Evolutionary conservation across 2,888 invertebrate species (phyloP), one percentile per base, ranked within the genome.

Genomic region (Itoplectis maculator): DNA sequence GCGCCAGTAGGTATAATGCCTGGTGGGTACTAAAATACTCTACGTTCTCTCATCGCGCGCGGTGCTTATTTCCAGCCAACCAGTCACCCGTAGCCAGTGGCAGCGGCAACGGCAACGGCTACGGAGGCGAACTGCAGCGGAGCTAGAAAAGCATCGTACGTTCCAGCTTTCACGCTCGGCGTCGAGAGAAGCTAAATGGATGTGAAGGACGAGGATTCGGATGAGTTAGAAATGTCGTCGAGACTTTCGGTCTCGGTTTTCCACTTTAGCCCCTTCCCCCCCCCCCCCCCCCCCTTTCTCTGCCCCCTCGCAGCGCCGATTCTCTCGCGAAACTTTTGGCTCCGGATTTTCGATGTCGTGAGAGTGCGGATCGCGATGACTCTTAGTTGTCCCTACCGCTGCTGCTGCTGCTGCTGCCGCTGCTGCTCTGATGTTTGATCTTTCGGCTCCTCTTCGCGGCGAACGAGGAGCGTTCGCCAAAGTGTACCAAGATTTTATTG

Each of bases 211-310:
- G 56, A 49, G 42, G 47, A 29, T 74, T 29, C 66, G 74, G 23
- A 69, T 78, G 74, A 69, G 65, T 69, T 81, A 78, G 73, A 73
- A 81, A 78, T 78, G 56, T 51, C 65, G 23, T 73, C 63, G 59
- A 5, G 37, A 49, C 54, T 69, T 15, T 68, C 51, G 35, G 66
- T 78, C 63, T 73, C 47, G 42, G 47, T 29, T 69, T 35, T 56
- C 13, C 13, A 15, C 45, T 35, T 45, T 56, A 35, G 35, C 59
- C 2, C 29, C 29, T 5, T 5, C 5, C 5, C 29, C 5, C 29
- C 2, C 29, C 29, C 5, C 29, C 29, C 29, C 29, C 29, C 29
- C 29, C 29, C 2, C 29, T 5, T 5, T 5, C 5, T 29, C 29
- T 29, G 3, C 2, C 29, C 29, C 5, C 29, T 5, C 29, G 3